phyloP scores from a whole-genome alignment of 2,113 vertebrate genomes.

The Nymphicus hollandicus region DNA sequence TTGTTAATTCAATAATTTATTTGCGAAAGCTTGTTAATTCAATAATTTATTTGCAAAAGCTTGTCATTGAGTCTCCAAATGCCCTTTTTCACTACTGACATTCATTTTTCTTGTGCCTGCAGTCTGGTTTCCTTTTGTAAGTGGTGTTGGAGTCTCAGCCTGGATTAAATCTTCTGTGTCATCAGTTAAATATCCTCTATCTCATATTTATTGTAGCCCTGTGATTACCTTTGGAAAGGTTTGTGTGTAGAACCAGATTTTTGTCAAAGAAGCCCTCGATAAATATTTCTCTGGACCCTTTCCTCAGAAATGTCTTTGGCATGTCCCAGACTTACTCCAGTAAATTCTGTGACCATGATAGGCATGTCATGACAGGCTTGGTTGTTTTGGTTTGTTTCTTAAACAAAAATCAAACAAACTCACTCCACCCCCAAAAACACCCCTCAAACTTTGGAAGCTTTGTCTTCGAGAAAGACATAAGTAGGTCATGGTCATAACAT shows the following conservation, averaged over 20 bases:
- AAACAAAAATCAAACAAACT: not conserved
- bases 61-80: not conserved
- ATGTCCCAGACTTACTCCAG: not conserved
- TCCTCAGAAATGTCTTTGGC: not conserved
- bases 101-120: not conserved
- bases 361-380: not conserved
- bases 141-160: not conserved
- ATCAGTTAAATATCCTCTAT: not conserved
- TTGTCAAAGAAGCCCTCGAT: not conserved
- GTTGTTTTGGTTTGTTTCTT: not conserved
- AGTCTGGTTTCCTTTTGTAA: not conserved
- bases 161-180: not conserved
- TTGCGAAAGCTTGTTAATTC: not conserved
- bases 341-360: not conserved
- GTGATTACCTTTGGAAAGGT: not conserved
- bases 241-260: not conserved
- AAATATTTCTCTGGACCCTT: not conserved
- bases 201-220: not conserved
- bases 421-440: not conserved
- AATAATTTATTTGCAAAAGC: not conserved
- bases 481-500: not conserved
- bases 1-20: not conserved
- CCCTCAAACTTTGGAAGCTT: not conserved
- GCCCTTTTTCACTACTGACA: not conserved
- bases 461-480: not conserved